Evolutionary conservation across 2,797 vertebrate species (phyloP), one percentile per base, ranked within the genome.

Genomic region (Steatocranus sp.): DNA sequence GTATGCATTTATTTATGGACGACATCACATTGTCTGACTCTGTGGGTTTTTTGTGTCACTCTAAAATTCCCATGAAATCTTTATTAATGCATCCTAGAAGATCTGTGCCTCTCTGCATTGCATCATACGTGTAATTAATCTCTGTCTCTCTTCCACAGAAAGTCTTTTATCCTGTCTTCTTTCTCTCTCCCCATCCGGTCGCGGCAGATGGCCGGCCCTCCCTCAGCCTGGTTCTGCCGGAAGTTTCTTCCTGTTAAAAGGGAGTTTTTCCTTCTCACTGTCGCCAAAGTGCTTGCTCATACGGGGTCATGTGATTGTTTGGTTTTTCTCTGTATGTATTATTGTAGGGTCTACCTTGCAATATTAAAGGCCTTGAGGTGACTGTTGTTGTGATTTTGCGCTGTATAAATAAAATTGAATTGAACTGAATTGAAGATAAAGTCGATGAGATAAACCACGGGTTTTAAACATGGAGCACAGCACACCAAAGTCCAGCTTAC

Each of bases 161-260:
- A 32, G 4, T 58, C 17, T 58, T 32, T 58, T 11, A 32, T 58
- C 30, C 54, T n/a, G 30, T n/a, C 54, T 32, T 58, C 54, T 1
- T 58, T 58, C 30, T 58, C 54, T 32, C 30, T 11, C 53, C 25
- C 25, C 25, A 56, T 6, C 53, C 2, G 1, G 53, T 56, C 25
- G 1, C 2, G 0, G 53, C 14, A 56, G 53, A 56, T 30, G 25
- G 53, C 25, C 25, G 8, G 1, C 53, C 53, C 14, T 30, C 3
- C 53, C 25, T 1, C 25, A 56, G 1, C 53, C 53, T 10, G 53
- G 25, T 9, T 56, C 25, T 30, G 53, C 53, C 0, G 0, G 14
- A 56, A 2, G 25, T 17, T 56, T 56, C 25, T 56, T 10, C 14
- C 53, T 56, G 5, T 56, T 17, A 56, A 17, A 56, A 56, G 53